Conservation (phyloP, 2,113 vertebrate species). For the Parus major region DNA sequence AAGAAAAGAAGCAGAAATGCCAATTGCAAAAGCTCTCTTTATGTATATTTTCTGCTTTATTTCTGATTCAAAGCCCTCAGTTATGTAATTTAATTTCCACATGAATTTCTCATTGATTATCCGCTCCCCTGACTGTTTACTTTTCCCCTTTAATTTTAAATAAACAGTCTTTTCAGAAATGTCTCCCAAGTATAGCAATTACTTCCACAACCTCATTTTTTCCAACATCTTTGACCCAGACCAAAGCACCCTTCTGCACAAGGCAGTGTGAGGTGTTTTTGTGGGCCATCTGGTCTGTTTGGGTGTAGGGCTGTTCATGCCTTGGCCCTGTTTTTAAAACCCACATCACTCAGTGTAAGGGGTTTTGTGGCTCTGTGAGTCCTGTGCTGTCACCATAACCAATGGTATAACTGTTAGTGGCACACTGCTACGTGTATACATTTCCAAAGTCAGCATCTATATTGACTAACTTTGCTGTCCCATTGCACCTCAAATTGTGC, state of each 20-base stretch:
- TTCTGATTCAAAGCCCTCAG: neutral
- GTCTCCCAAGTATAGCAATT: neutral
- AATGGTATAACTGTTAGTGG: neutral
- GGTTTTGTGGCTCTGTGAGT: neutral
- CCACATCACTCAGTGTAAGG: neutral
- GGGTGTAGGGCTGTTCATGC: neutral
- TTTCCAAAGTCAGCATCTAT: neutral
- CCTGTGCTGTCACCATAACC: neutral
- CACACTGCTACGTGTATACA: accelerated
- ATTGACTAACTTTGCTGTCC: neutral
- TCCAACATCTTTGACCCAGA: neutral
- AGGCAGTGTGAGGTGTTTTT: neutral
- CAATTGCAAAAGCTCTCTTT: neutral
- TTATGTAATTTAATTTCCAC: neutral
- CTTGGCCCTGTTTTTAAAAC: neutral
- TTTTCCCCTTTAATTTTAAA: neutral
- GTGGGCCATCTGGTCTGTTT: neutral
- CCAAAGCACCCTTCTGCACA: neutral
- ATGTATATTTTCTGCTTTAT: neutral
- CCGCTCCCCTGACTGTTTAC: neutral
- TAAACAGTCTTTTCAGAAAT: neutral
- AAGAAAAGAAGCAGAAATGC: neutral
- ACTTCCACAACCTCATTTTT: neutral
- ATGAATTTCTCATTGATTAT: neutral
- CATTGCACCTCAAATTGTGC: neutral